Base-by-base conservation (phyloP, 2,888 invertebrate species). In the Hemaris fuciformis region DNA sequence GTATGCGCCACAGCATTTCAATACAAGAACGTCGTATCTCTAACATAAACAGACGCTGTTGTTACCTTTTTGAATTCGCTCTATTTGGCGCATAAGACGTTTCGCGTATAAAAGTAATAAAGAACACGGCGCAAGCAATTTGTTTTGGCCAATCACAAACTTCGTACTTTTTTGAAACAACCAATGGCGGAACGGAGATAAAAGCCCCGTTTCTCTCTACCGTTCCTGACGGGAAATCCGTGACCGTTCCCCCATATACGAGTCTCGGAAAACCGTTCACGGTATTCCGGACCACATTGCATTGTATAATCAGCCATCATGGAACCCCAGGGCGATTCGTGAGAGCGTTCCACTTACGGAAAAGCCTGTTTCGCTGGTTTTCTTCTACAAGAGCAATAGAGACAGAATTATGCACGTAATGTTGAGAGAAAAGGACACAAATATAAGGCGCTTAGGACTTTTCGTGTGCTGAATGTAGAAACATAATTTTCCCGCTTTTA, bases 261-360 rank as follows among this genome's bases (percentile, higher is more conserved):
- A 64, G 63, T 63, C 64, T 64, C 64, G 78, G 83, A 70, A 86
- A 87, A 85, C 70, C 79, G 87, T 76, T 78, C 81, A 84, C 72
- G 73, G 86, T 79, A 85, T 89, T 90, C 71, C 76, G 76, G 81
- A 76, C 84, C 88, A 75, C 83, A 89, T 87, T 88, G 85, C 82
- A 83, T 87, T 88, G 91, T 92, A 93, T 93, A 91, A 93, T 93
- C 93, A 89, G 91, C 93, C 87, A 93, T 93, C 90, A 93, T 93
- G 91, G 83, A 84, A 88, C 79, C 85, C 87, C 79, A 81, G 87
- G 81, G 88, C 87, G 85, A 89, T 89, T 87, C 87, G 85, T 81
- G 80, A 81, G 82, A 72, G 77, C 66, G 67, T 72, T 80, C 70
- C 71, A 74, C 73, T 75, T 69, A 67, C 74, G 80, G 87, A 93